A percentile compares a stretch with the other conserved stretches of the same genome.
Evolutionary conservation across 2,113 vertebrate species (phyloP).

Genomic region (Maccullochella peelii): DNA sequence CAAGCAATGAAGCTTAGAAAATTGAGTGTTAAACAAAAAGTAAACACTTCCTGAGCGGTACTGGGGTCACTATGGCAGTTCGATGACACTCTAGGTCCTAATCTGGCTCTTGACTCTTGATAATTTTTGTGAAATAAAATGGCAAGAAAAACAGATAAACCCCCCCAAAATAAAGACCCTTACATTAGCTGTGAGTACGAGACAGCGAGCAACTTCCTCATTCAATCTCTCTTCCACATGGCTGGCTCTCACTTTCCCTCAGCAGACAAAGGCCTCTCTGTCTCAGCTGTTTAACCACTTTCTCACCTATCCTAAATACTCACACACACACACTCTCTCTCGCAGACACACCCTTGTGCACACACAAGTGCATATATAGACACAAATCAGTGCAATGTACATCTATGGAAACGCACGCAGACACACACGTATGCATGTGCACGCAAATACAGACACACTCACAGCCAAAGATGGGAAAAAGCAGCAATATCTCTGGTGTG

Average conservation of each 20-base stretch:
- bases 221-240: conserved; percentile 59
- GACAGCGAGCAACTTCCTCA: conserved; percentile 40
- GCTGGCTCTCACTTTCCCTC: conserved; percentile 52
- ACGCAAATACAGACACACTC: conserved; percentile 10
- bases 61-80: conserved; percentile 42
- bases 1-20: conserved; percentile 76
- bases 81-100: background rate
- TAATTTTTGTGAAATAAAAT: conserved; percentile 28
- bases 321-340: conserved; percentile 15
- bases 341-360: conserved; percentile 21
- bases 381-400: conserved; percentile 18
- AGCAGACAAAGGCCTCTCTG: conserved; percentile 72
- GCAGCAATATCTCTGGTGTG: conserved; percentile 55
- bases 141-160: conserved; percentile 20
- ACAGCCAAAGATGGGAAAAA: conserved; percentile 41
- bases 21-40: conserved; percentile 70
- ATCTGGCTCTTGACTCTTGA: background rate
- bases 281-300: conserved; percentile 60
- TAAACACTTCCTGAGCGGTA: conserved; percentile 57
- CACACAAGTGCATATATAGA: conserved; percentile 15
- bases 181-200: background rate
- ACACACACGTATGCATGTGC: conserved; percentile 2
- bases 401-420: conserved; percentile 11
- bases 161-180: conserved; percentile 27
- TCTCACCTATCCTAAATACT: conserved; percentile 68